A percentile compares a stretch with the other conserved stretches of the same genome.
These are phyloP conservation scores for Siniperca knerii DNA, from an alignment of 2,113 vertebrate species.

Conservation along the genomic window DNA sequence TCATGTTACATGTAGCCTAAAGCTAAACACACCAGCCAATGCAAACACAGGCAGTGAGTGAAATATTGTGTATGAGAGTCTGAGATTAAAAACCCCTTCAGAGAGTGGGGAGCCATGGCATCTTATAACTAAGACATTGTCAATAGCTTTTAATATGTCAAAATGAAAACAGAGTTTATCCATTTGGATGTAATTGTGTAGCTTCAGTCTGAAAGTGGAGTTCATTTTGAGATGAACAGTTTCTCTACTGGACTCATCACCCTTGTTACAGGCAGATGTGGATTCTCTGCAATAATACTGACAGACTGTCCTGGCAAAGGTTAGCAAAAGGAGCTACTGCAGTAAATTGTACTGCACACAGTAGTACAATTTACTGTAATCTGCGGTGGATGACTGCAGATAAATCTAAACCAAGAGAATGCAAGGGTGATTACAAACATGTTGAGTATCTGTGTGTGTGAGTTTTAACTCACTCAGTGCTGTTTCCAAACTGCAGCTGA, in stretches of 20 bases:
- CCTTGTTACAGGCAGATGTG: not conserved
- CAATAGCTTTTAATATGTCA: not conserved
- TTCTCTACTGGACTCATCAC: not conserved
- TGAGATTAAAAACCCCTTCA: not conserved
- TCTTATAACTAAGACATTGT: not conserved
- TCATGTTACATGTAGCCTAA: slow-evolving; percentile 32
- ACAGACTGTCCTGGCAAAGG: not conserved
- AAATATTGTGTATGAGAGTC: not conserved
- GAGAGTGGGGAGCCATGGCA: not conserved
- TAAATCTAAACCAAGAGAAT: slow-evolving; percentile 20
- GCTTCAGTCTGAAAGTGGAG: not conserved
- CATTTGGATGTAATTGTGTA: not conserved
- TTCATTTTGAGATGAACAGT: not conserved
- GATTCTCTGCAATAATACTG: slow-evolving; percentile 1
- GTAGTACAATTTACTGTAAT: not conserved
- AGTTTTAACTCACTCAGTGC: slow-evolving; percentile 81
- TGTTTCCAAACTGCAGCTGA: slow-evolving; percentile 84
- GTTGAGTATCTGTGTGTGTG: slow-evolving; percentile 1
- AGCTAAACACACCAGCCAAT: slow-evolving; percentile 20
- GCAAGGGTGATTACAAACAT: not conserved
- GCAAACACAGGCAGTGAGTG: slow-evolving; percentile 25
- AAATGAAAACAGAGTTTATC: not conserved
- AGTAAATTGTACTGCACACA: not conserved
- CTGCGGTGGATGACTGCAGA: not conserved
- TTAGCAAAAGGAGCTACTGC: not conserved